Percentiles rank a stretch among this genome's conserved stretches.
Conservation (phyloP, 2,888 invertebrate species). For the Eucriotettix oculatus region DNA sequence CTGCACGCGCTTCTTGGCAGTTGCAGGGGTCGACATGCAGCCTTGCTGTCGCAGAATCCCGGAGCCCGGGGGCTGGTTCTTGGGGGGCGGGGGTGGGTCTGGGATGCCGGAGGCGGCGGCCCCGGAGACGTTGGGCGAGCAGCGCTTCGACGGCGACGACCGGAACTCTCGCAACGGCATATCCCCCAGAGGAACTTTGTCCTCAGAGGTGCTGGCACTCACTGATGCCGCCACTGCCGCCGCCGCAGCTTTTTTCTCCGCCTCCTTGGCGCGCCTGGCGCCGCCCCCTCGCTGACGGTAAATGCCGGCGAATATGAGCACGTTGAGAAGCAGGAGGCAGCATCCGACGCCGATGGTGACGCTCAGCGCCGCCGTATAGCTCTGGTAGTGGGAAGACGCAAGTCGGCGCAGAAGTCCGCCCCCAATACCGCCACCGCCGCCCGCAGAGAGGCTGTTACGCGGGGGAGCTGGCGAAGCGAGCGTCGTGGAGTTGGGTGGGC, state of each 20-base stretch:
- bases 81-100: constrained; percentile 44
- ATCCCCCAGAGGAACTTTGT: constrained; percentile 12
- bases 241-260: constrained; percentile 58
- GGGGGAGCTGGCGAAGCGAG: constrained; percentile 2
- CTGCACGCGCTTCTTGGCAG: constrained; percentile 77
- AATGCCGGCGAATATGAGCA: constrained; percentile 76
- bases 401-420: constrained; percentile 44
- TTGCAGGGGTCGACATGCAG: constrained; percentile 50
- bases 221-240: constrained; percentile 49
- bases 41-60: constrained; percentile 44
- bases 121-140: constrained; percentile 12
- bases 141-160: constrained; percentile 13
- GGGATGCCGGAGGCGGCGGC: constrained; percentile 31
- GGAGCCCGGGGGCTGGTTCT: constrained; percentile 30
- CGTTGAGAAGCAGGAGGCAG: constrained; percentile 62
- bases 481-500: constrained; percentile 46
- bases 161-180: constrained; percentile 3
- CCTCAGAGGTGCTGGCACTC: constrained; percentile 22
- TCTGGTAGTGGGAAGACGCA: constrained; percentile 71
- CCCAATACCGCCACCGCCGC: neutral
- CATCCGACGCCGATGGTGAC: constrained; percentile 78
- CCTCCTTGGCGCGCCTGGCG: constrained; percentile 47
- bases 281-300: constrained; percentile 53
- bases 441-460: neutral
- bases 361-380: constrained; percentile 74